Evolutionary conservation across 2,888 invertebrate species (phyloP).

Genomic region (Dynastes grantii): DNA sequence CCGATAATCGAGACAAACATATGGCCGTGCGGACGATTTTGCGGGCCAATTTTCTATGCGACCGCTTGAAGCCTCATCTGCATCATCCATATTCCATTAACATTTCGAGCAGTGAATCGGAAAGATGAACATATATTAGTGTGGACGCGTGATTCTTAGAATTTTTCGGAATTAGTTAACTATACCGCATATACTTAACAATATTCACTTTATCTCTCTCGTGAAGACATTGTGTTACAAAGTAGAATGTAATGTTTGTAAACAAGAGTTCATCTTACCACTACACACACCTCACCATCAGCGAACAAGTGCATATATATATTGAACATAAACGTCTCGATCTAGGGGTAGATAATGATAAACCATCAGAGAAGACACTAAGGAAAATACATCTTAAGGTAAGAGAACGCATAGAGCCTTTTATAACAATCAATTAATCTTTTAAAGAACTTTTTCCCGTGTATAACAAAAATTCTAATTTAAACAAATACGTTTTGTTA

Average conservation of each 20-base stretch:
- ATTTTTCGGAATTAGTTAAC: neutral
- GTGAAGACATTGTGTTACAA: neutral
- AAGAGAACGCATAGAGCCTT: neutral
- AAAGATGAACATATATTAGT: constrained; percentile 15
- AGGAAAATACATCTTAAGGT: constrained; percentile 1
- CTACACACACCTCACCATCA: neutral
- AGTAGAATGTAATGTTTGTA: constrained; percentile 33
- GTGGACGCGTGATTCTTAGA: neutral
- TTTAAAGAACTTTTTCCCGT: neutral
- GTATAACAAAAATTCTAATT: neutral
- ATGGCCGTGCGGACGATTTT: neutral
- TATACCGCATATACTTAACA: neutral
- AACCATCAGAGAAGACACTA: neutral
- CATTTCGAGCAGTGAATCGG: constrained; percentile 27
- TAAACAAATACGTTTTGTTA: neutral
- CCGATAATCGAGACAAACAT: constrained; percentile 29
- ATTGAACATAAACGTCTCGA: constrained; percentile 8
- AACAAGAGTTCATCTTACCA: constrained; percentile 21
- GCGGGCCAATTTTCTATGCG: constrained; percentile 19
- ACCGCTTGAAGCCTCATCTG: neutral
- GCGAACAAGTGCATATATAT: neutral
- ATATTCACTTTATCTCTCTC: neutral
- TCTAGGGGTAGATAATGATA: constrained; percentile 23
- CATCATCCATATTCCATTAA: constrained; percentile 17
- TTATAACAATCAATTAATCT: neutral